Evolutionary conservation across 2,113 vertebrate species (phyloP).

Genomic region (Cervus canadensis): DNA sequence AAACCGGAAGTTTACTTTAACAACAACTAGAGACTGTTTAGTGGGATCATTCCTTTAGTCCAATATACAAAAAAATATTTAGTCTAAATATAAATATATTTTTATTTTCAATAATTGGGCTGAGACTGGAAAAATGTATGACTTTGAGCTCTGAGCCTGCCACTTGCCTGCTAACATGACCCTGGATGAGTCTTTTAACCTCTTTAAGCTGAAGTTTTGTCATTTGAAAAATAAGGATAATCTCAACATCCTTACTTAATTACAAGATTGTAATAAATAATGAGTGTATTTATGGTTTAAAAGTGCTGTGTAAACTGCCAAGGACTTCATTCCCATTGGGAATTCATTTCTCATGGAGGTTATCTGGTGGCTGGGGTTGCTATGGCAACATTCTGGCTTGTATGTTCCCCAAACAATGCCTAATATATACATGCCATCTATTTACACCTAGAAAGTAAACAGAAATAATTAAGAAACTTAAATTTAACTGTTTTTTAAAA

Average conservation of each 20-base stretch:
- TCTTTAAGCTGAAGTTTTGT: not conserved
- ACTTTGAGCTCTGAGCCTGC: not conserved
- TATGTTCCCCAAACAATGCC: not conserved
- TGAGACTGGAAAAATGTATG: not conserved
- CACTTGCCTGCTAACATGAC: not conserved
- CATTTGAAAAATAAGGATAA: not conserved
- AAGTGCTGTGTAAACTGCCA: conserved; percentile 35
- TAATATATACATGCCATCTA: not conserved
- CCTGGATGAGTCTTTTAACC: not conserved
- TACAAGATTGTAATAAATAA: conserved; percentile 40
- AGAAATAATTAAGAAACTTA: not conserved
- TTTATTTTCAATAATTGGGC: not conserved
- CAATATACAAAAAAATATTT: not conserved
- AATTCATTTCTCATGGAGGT: conserved; percentile 59
- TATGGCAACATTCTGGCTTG: conserved; percentile 46
- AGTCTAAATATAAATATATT: not conserved
- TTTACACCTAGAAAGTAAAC: conserved; percentile 26
- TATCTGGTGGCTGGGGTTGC: conserved; percentile 51
- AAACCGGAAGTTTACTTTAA: not conserved
- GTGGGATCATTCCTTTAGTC: not conserved
- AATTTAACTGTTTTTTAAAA: not conserved
- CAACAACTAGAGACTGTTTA: not conserved
- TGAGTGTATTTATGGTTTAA: not conserved
- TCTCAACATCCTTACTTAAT: not conserved
- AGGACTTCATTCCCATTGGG: not conserved